Evolutionary conservation across 2,888 invertebrate genomes (phyloP), one percentile per base, ranked within the genome.

Genomic region (Eretmocerus hayati): DNA sequence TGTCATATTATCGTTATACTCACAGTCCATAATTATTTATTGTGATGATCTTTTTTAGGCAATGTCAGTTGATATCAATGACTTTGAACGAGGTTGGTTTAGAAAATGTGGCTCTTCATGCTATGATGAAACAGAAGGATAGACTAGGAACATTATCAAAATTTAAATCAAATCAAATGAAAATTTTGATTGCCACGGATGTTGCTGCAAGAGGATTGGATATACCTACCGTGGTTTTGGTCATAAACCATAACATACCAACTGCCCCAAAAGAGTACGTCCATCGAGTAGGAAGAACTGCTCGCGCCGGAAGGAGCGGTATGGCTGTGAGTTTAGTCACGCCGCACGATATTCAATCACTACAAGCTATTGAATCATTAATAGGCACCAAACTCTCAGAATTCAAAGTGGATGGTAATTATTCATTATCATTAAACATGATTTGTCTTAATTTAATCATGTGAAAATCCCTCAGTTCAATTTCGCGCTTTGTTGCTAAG

Each of bases 131-230:
- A 13, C 97, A 99, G 70, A 80, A 81, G 56, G 86, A 92, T 63
- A 79, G 99, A 6, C 77, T 91, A 31, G 81, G 86, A 0, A 84
- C 96, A 0, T 77, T 99, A 2, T 80, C 86, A 9, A 85, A 84
- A 66, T 99, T 99, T 71, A 87, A 95, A 62, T 92, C 95, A 0
- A 89, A 90, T 66, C 81, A 85, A 46, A 80, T 86, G 6, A 85
- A 85, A 60, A 90, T 96, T 19, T 75, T 99, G 18, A 86, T 99
- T 46, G 94, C 96, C 1, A 99, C 99, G 0, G 95, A 97, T 74
- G 93, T 99, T 1, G 97, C 96, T 0, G 90, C 93, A 45, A 79
- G 95, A 72, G 96, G 97, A 8, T 75, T 99, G 32, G 99, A 99
- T 67, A 95, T 99, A 67, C 95, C 95, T 0, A 81, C 84, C n/a